phyloP scores from a whole-genome alignment of 2,888 invertebrate genomes.

The Aromia moschata region DNA sequence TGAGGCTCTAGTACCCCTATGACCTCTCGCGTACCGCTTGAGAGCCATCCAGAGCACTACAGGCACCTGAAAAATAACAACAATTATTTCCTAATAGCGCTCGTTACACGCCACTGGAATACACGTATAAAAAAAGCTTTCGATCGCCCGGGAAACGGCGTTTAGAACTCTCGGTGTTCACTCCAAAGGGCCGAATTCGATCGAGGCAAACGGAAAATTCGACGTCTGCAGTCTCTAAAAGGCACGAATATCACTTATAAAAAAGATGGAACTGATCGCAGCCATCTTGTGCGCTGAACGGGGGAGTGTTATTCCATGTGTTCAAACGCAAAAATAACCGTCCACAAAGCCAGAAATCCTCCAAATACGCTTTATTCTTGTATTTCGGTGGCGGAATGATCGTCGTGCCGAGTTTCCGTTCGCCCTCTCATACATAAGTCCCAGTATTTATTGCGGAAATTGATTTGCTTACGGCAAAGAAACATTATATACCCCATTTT shows the following conservation, averaged over 20 bases:
- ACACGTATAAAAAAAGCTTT: slow-evolving; percentile 11
- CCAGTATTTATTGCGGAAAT: slow-evolving; percentile 55
- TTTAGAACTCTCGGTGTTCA: neutral
- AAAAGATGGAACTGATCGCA: slow-evolving; percentile 63
- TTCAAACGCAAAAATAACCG: slow-evolving; percentile 58
- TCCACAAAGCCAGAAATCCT: slow-evolving; percentile 25
- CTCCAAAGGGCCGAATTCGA: slow-evolving; percentile 5
- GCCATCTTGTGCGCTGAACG: slow-evolving; percentile 64
- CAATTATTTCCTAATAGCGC: slow-evolving; percentile 4
- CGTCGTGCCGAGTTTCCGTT: slow-evolving; percentile 39
- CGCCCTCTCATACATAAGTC: slow-evolving; percentile 47
- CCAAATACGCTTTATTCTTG: slow-evolving; percentile 20
- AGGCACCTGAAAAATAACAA: slow-evolving; percentile 38
- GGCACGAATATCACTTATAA: slow-evolving; percentile 63
- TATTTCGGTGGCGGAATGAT: slow-evolving; percentile 13
- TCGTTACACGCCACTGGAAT: slow-evolving; percentile 23
- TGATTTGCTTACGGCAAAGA: slow-evolving; percentile 63
- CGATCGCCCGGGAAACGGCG: neutral
- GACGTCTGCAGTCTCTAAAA: slow-evolving; percentile 31
- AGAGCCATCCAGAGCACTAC: slow-evolving; percentile 61
- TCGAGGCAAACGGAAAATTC: slow-evolving; percentile 2
- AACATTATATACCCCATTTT: slow-evolving; percentile 74
- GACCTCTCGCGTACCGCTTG: slow-evolving; percentile 30
- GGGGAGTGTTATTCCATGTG: slow-evolving; percentile 65
- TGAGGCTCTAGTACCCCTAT: slow-evolving; percentile 39